These are phyloP conservation scores for Pogonocherus hispidulus DNA, from an alignment of 2,888 invertebrate species.

Conservation along the genomic window DNA sequence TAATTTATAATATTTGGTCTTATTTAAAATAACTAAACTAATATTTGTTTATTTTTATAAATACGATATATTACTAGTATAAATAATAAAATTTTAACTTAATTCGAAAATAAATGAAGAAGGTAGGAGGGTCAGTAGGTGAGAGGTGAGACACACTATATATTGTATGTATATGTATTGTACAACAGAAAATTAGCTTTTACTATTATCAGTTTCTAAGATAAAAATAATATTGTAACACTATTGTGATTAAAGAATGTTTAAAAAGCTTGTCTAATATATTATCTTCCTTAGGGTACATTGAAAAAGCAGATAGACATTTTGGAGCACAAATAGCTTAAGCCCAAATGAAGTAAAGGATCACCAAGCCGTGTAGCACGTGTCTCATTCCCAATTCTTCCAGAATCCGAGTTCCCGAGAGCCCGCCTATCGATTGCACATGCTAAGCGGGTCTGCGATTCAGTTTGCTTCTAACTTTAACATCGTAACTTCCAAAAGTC, in stretches of 20 bases:
- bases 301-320: conserved; percentile 1
- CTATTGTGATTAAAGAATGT: not conserved
- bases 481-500: conserved; percentile 31
- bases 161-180: too few species aligned
- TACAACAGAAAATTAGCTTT: too few species aligned
- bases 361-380: conserved; percentile 24
- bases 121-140: too few species aligned
- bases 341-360: conserved; percentile 26
- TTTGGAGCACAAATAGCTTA: conserved; percentile 12
- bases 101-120: too few species aligned
- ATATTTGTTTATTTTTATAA: too few species aligned
- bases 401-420: conserved; percentile 20
- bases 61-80: too few species aligned
- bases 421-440: conserved; percentile 29
- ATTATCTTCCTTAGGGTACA: not conserved
- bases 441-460: conserved; percentile 31
- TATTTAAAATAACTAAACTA: too few species aligned
- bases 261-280: not conserved
- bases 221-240: not conserved
- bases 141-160: too few species aligned
- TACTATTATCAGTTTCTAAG: too few species aligned
- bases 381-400: conserved; percentile 31
- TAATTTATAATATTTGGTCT: too few species aligned
- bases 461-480: conserved; percentile 27
- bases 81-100: too few species aligned